Conservation (phyloP, 2,113 vertebrate species). For the Calypte anna region DNA sequence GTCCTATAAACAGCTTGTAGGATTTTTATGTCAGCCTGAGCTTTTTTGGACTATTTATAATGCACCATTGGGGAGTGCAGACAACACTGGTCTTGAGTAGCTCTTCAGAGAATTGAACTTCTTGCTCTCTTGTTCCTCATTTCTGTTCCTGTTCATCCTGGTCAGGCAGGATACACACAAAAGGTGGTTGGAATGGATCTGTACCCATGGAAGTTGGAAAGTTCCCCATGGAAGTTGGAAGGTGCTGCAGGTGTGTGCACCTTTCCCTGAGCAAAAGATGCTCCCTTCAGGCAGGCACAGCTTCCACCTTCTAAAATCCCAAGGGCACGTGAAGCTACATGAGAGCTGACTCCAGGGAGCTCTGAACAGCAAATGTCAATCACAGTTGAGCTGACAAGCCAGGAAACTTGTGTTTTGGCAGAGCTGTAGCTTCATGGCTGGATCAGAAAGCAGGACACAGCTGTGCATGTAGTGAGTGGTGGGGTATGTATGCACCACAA, state of each 20-base stretch:
- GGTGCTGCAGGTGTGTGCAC: too few species aligned
- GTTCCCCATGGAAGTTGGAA: background rate
- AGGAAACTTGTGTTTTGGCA: background rate
- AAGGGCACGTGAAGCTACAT: background rate
- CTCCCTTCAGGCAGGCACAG: background rate
- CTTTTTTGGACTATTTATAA: background rate
- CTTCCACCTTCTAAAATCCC: background rate
- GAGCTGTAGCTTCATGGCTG: background rate
- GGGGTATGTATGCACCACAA: fast-evolving
- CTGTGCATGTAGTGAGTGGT: background rate
- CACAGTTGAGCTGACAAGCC: background rate
- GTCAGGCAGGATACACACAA: background rate
- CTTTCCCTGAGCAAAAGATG: background rate
- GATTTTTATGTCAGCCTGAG: background rate
- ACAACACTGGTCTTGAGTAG: background rate
- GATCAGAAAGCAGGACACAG: background rate
- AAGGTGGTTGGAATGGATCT: background rate
- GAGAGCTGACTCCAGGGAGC: background rate
- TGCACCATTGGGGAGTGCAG: background rate
- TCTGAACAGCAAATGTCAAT: background rate
- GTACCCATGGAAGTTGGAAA: background rate
- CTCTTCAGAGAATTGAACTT: background rate
- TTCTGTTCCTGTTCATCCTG: background rate
- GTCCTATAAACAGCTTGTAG: background rate
- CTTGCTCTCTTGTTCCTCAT: background rate